Percentiles rank a stretch among this genome's conserved stretches.
Evolutionary conservation across 2,797 vertebrate genomes (phyloP).

Genomic region (Lutjanus argentimaculatus): DNA sequence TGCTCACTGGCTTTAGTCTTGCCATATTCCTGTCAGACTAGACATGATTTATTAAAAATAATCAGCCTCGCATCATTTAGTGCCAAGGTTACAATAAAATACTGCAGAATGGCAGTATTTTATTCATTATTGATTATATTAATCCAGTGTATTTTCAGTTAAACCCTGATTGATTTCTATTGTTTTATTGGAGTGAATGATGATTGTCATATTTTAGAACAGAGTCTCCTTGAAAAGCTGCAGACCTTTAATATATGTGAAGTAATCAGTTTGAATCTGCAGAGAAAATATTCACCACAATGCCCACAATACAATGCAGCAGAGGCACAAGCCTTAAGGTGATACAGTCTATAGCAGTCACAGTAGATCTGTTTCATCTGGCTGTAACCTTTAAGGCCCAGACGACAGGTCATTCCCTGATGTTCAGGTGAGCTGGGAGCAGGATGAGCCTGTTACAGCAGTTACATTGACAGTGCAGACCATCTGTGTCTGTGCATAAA

Average conservation of each 20-base stretch:
- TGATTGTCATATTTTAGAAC: background rate
- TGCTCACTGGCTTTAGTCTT: background rate
- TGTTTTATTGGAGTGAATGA: background rate
- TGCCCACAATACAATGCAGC: constrained; percentile 7
- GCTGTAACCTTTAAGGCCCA: constrained; percentile 65
- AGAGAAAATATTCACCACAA: background rate
- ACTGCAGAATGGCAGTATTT: background rate
- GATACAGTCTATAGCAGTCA: constrained; percentile 51
- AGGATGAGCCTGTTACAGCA: constrained; percentile 11
- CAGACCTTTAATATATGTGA: background rate
- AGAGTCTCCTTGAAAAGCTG: background rate
- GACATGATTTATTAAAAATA: background rate
- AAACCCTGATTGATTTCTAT: background rate
- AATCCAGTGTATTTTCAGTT: background rate
- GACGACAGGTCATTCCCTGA: constrained; percentile 59
- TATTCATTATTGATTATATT: background rate
- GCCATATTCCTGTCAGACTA: too few relatives aligned
- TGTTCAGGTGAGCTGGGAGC: constrained; percentile 21
- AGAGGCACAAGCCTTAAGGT: constrained; percentile 17
- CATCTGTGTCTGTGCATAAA: constrained; percentile 7
- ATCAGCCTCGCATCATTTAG: background rate
- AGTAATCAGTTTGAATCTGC: background rate
- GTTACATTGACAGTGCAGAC: background rate
- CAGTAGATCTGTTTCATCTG: constrained; percentile 58
- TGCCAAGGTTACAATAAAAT: background rate